Conservation (phyloP, 2,113 vertebrate genomes). For the Paralichthys olivaceus region DNA sequence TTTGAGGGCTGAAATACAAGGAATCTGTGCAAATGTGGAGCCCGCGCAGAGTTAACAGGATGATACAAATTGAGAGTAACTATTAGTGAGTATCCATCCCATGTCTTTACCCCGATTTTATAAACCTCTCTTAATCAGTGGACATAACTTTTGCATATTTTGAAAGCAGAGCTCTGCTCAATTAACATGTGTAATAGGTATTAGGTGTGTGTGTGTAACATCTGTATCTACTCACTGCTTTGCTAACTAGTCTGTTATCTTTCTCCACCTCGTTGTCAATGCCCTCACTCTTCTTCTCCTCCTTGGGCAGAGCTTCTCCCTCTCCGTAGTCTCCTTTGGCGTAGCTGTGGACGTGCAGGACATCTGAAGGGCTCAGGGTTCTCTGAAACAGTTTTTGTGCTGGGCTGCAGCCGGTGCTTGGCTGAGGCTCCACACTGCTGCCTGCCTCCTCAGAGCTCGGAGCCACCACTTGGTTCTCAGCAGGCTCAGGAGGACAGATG, state of each 20-base stretch:
- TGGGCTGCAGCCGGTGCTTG: slow-evolving; percentile 10
- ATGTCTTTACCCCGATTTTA: too few relatives aligned
- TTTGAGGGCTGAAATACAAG: too few relatives aligned
- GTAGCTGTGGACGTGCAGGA: slow-evolving; percentile 91
- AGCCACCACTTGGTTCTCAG: slow-evolving; percentile 10
- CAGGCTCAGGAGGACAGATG: not conserved
- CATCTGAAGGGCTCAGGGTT: slow-evolving; percentile 85
- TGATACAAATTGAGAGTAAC: not conserved
- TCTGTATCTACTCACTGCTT: slow-evolving; percentile 37
- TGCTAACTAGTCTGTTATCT: slow-evolving; percentile 47
- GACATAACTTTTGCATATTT: too few relatives aligned
- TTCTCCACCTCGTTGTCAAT: slow-evolving; percentile 54
- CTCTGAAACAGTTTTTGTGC: slow-evolving; percentile 82
- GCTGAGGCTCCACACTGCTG: slow-evolving; percentile 11
- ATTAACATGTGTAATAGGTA: too few relatives aligned
- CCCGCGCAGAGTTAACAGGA: too few relatives aligned
- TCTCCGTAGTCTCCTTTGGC: slow-evolving; percentile 86
- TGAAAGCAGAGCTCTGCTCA: too few relatives aligned
- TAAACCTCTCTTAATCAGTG: not conserved
- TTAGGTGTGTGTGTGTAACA: not conserved
- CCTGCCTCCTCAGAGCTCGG: not conserved
- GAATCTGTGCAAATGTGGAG: too few relatives aligned
- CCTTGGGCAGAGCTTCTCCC: slow-evolving; percentile 55
- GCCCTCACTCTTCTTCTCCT: slow-evolving; percentile 47
- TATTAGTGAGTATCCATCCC: not conserved